Evolutionary conservation across 2,888 invertebrate species (phyloP), one percentile per base, ranked within the genome.

Genomic region (Tachina lurida): DNA sequence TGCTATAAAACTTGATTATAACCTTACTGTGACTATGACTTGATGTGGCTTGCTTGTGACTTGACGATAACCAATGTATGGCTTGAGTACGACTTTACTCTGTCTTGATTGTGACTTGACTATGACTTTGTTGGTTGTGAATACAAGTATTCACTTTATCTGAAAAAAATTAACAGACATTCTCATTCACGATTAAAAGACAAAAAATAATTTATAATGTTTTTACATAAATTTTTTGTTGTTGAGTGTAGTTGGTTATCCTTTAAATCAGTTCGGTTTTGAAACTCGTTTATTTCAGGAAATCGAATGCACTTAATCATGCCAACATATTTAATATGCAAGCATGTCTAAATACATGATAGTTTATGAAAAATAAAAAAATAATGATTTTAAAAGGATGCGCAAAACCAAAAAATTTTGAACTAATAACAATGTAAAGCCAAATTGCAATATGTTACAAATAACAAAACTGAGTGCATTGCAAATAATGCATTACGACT

Each of bases 301-400:
- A 86, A 86, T 86, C 79, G 73, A 86, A 76, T 80, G 86, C 86
- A 86, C 76, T 86, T 83, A 80, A 86, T 86, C 75, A 76, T 73
- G 75, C 41, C 85, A 52, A 54, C 77, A 68, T 31, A 31, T 78
- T 84, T 54, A 77, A 68, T 56, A 70, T 17, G 58, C 22, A 41
- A 63, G 31, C 75, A 45, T 76, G 22, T 45, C 43, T 65, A 56
- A 63, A 41, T 65, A 63, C 17, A 15, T 45, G 15, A 2, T 77
- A 17, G 39, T 17, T 67, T 5, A 17, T 17, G 12, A 56, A 47
- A 63, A 65, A 13, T 0, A 13, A 47, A 43, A 56, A 31, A 45
- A 47, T 41, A n/a, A 31, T 15, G 8, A 10, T 39, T 73, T 22
- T 47, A 54, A 41, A n/a, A 41, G 60, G 47, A 77, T 52, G n/a